phyloP scores from a whole-genome alignment of 2,113 vertebrate species.

The Dicrurus megarhynchus region DNA sequence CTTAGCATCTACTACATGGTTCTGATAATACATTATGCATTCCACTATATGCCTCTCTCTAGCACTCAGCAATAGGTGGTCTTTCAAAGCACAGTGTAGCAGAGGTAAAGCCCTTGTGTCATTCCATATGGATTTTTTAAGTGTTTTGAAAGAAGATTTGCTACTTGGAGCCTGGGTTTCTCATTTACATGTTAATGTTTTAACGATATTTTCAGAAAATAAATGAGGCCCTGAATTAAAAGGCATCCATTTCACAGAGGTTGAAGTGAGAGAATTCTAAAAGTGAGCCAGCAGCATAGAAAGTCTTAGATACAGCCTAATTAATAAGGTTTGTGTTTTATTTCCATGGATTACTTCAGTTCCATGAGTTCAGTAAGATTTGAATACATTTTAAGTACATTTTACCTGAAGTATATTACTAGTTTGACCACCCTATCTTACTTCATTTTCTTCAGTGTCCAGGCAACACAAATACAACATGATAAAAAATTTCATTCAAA shows the following conservation, averaged over 20 bases:
- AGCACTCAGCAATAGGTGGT: background rate
- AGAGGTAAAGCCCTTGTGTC: background rate
- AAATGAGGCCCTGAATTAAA: background rate
- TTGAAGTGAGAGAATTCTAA: background rate
- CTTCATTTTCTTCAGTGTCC: background rate
- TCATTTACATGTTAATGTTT: background rate
- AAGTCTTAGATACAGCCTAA: background rate
- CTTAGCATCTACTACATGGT: background rate
- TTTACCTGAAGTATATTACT: background rate
- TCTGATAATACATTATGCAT: background rate
- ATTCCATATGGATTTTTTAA: background rate
- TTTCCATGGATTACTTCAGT: background rate
- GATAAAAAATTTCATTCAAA: background rate
- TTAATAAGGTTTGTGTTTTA: background rate
- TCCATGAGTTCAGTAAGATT: background rate
- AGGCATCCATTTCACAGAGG: background rate
- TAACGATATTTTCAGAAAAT: background rate
- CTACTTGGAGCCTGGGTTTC: background rate
- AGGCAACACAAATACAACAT: background rate
- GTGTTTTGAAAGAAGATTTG: background rate
- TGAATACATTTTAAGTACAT: background rate
- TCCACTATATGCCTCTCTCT: background rate
- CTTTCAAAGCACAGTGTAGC: background rate
- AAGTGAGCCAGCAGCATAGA: background rate
- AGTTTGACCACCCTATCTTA: background rate